A percentile compares a stretch with the other conserved stretches of the same genome.
Evolutionary conservation across 2,797 vertebrate species (phyloP).

Genomic region (Gephyroberyx darwinii): DNA sequence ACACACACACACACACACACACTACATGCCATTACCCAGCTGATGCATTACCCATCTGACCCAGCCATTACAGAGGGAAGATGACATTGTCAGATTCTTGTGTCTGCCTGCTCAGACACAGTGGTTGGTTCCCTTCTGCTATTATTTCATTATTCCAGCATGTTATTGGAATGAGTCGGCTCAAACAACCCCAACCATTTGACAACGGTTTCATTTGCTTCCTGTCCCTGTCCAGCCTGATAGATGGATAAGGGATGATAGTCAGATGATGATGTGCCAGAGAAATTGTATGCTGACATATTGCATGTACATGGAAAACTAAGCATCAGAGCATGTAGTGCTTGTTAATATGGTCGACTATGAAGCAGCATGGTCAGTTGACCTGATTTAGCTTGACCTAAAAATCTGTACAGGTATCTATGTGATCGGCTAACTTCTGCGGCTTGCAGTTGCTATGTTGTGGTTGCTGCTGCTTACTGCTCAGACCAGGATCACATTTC

Average conservation of each 20-base stretch:
- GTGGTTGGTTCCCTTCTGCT: slow-evolving; percentile 8
- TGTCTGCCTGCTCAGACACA: slow-evolving; percentile 20
- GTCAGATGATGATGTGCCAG: background rate
- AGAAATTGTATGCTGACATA: slow-evolving; percentile 13
- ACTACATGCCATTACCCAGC: slow-evolving; percentile 9
- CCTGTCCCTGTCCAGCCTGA: slow-evolving; percentile 1
- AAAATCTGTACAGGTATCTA: slow-evolving; percentile 26
- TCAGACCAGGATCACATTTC: slow-evolving; percentile 53
- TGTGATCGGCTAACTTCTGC: background rate
- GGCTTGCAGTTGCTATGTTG: slow-evolving; percentile 8
- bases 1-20: background rate
- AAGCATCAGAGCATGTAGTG: background rate
- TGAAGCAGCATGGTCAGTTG: slow-evolving; percentile 18
- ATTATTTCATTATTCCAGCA: slow-evolving; percentile 23
- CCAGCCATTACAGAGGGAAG: slow-evolving; percentile 23
- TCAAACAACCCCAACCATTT: slow-evolving; percentile 30
- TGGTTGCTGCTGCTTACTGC: slow-evolving; percentile 5
- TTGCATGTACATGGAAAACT: background rate
- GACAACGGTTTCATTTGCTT: slow-evolving; percentile 26
- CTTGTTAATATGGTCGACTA: slow-evolving; percentile 1
- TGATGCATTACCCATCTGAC: slow-evolving; percentile 9
- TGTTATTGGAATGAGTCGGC: slow-evolving; percentile 39
- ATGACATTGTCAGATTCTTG: slow-evolving; percentile 26
- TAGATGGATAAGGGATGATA: no score
- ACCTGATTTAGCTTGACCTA: slow-evolving; percentile 45